Evolutionary conservation across 2,888 invertebrate species (phyloP).

Genomic region (Spodoptera exigua): DNA sequence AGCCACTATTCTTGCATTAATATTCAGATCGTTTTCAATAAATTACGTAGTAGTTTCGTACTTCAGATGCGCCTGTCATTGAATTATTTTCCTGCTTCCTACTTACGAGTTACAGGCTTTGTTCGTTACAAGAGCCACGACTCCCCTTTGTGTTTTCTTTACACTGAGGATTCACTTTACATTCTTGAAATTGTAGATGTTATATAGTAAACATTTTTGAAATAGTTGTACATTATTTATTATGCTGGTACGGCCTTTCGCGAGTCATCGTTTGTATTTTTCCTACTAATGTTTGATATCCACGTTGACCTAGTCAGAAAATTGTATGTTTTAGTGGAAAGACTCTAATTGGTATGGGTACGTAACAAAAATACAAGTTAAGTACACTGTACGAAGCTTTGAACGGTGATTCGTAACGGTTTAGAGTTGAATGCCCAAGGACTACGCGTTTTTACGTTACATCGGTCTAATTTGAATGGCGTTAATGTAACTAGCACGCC

Average conservation of each 20-base stretch:
- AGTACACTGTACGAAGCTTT: slow-evolving; percentile 15
- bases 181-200: slow-evolving; percentile 41
- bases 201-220: slow-evolving; percentile 17
- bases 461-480: slow-evolving; percentile 54
- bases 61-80: slow-evolving; percentile 55
- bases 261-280: slow-evolving; percentile 10
- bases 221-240: slow-evolving; percentile 10
- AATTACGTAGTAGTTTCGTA: slow-evolving; percentile 36
- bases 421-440: slow-evolving; percentile 65
- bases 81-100: slow-evolving; percentile 63
- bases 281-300: slow-evolving; percentile 1
- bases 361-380: slow-evolving; percentile 26
- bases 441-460: slow-evolving; percentile 56
- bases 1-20: slow-evolving; percentile 11
- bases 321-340: slow-evolving; percentile 11
- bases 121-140: slow-evolving; percentile 47
- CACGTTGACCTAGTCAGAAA: slow-evolving; percentile 4
- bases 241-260: slow-evolving; percentile 5
- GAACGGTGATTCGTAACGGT: slow-evolving; percentile 61
- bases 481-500: slow-evolving; percentile 49
- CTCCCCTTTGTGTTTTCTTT: slow-evolving; percentile 39
- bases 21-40: slow-evolving; percentile 46
- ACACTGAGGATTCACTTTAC: slow-evolving; percentile 45
- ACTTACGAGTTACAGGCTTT: slow-evolving; percentile 46
- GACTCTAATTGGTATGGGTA: slow-evolving; percentile 21